Evolutionary conservation across 1,140 invertebrate species (phyloP).

Genomic region (Ridgeia piscesae): DNA sequence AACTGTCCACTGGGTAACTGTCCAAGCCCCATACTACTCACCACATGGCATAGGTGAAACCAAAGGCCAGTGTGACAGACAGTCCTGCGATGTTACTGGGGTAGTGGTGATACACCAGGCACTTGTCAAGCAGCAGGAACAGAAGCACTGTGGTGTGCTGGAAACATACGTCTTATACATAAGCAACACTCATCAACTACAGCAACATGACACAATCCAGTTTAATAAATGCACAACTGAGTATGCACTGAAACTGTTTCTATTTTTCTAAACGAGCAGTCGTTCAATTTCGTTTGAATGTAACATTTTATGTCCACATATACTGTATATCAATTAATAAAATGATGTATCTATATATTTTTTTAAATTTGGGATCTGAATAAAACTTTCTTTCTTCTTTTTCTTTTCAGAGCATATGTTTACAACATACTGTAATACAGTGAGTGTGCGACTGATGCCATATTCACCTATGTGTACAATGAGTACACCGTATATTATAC

Average conservation of each 20-base stretch:
- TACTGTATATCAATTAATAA: too few relatives aligned
- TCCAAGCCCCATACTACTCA: conserved; percentile 26
- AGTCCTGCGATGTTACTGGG: conserved; percentile 40
- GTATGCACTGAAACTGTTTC: not conserved
- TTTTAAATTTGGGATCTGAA: too few relatives aligned
- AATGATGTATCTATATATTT: too few relatives aligned
- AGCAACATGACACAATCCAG: not conserved
- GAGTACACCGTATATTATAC: not conserved
- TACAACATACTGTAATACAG: not conserved
- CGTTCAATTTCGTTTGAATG: too few relatives aligned
- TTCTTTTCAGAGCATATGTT: too few relatives aligned
- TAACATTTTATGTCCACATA: too few relatives aligned
- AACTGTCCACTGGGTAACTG: too few relatives aligned
- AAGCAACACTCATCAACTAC: not conserved
- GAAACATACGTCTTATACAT: conserved; percentile 26
- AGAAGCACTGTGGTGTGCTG: conserved; percentile 56
- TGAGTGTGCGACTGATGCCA: not conserved
- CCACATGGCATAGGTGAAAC: conserved; percentile 35
- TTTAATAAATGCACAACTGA: not conserved
- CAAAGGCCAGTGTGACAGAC: conserved; percentile 29
- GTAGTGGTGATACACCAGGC: conserved; percentile 54
- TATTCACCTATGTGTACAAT: not conserved
- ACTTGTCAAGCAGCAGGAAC: conserved; percentile 53
- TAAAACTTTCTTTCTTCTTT: too few relatives aligned
- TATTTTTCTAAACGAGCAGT: not conserved